Conservation (phyloP, 1,140 invertebrate genomes). For the Atta texana region DNA sequence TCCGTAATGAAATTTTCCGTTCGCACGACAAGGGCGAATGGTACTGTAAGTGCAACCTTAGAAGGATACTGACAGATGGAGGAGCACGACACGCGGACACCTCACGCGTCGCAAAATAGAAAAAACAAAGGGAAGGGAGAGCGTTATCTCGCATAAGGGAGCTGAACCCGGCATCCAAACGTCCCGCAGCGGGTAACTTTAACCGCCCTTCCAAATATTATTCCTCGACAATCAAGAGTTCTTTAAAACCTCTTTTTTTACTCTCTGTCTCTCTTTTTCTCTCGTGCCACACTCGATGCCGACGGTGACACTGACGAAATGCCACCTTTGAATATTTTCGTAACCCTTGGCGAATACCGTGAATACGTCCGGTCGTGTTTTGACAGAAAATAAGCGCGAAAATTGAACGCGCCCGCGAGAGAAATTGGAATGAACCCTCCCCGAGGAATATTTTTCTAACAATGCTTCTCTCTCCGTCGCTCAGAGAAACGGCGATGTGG, state of each 20-base stretch:
- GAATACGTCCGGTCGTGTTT: constrained; percentile 72
- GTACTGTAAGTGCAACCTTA: constrained; percentile 29
- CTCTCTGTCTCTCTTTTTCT: too few species aligned
- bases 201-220: constrained; percentile 72
- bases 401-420: constrained; percentile 67
- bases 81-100: constrained; percentile 25
- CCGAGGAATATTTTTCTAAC: constrained; percentile 72
- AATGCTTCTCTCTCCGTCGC: constrained; percentile 36
- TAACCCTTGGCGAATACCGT: constrained; percentile 69
- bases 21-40: not conserved
- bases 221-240: constrained; percentile 65
- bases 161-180: not conserved
- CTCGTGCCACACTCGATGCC: not conserved
- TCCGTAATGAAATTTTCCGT: constrained; percentile 67
- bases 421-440: constrained; percentile 64
- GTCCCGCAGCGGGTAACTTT: constrained; percentile 53
- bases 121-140: constrained; percentile 57
- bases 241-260: constrained; percentile 63
- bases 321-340: constrained; percentile 70
- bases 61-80: constrained; percentile 54
- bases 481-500: constrained; percentile 1
- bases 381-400: constrained; percentile 79
- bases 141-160: constrained; percentile 19
- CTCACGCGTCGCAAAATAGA: constrained; percentile 52
- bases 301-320: constrained; percentile 51